Base-by-base conservation (phyloP, 2,888 invertebrate genomes). In the Meta bourneti region DNA sequence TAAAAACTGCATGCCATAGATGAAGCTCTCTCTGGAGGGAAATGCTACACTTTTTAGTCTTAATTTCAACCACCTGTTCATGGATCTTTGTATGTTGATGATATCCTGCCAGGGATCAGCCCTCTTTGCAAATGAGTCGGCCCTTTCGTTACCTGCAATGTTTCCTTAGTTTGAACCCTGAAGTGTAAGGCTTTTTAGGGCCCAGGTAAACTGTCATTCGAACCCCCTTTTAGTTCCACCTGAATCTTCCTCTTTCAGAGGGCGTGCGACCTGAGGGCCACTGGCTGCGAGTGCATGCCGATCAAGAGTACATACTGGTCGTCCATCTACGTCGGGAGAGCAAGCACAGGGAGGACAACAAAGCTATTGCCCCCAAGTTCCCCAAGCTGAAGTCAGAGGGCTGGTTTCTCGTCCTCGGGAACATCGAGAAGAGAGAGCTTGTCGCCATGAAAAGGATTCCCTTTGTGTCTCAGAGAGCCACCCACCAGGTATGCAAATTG, bases 331-430 rank as follows among this genome's bases (percentile, higher is more conserved):
- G 72, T 8, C 93, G 95, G 71, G 83, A 94, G 20, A 92, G 83
- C 72, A 92, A 89, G 81, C 8, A 19, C 8, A 19, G 83, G 69
- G 20, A 78, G 20, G 92, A 93, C 0, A 85, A 79, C 13, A 95
- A 95, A 94, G 97, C 97, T n/a, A 95, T 97, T 93, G 97, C 98
- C 92, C 97, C 98, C 0, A 96, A 97, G 93, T 99, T 98, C 95
- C 97, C 98, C 1, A 98, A 99, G 95, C 97, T 97, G 70, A 99
- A 99, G 95, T 98, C 98, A 94, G 99, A 99, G 95, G 98, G 98
- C 89, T 99, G 99, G 99, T 97, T 99, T 95, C 94, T 98, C 1
- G 96, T 98, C 0, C 95, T 99, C 9, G 99, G 98, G 2, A 96
- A 96, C 49, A 95, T 96, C 48, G 96, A 96, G 85, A 95, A 95